A percentile compares a stretch with the other conserved stretches of the same genome.
These are phyloP conservation scores for Lasioglossum marginatum DNA, from an alignment of 2,888 invertebrate genomes.

Conservation along the genomic window DNA sequence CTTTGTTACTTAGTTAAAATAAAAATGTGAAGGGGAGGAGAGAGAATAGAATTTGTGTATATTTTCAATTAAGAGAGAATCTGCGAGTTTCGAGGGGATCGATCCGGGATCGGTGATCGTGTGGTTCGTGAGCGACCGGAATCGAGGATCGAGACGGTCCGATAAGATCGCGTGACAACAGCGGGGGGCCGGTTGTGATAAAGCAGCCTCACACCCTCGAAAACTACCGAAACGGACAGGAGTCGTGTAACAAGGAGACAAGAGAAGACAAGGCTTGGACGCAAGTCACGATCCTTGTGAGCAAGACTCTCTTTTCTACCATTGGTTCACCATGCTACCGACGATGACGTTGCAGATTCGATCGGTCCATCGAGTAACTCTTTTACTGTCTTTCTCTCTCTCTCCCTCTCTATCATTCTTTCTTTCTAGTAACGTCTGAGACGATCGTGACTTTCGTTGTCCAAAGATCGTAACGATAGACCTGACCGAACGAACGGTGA, in stretches of 20 bases:
- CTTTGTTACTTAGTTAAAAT: background rate
- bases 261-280: conserved; percentile 62
- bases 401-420: conserved; percentile 5
- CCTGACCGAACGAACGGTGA: conserved; percentile 49
- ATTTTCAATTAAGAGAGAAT: conserved; percentile 17
- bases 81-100: background rate
- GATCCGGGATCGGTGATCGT: conserved; percentile 19
- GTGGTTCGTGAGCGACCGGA: conserved; percentile 28
- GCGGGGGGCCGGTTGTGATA: conserved; percentile 79
- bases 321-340: conserved; percentile 75
- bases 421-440: conserved; percentile 26
- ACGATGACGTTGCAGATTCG: conserved; percentile 73
- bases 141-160: conserved; percentile 35
- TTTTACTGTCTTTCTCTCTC: conserved; percentile 15
- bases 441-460: conserved; percentile 64
- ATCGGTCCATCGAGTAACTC: conserved; percentile 34
- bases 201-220: conserved; percentile 68
- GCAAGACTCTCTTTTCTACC: conserved; percentile 8
- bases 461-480: conserved; percentile 58
- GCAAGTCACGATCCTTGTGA: conserved; percentile 67
- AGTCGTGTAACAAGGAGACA: conserved; percentile 70
- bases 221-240: conserved; percentile 71
- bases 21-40: background rate
- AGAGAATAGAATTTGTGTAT: background rate
- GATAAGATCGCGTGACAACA: conserved; percentile 82